These are phyloP conservation scores for Athripsodes cinereus DNA, from an alignment of 2,888 invertebrate genomes.

Conservation along the genomic window DNA sequence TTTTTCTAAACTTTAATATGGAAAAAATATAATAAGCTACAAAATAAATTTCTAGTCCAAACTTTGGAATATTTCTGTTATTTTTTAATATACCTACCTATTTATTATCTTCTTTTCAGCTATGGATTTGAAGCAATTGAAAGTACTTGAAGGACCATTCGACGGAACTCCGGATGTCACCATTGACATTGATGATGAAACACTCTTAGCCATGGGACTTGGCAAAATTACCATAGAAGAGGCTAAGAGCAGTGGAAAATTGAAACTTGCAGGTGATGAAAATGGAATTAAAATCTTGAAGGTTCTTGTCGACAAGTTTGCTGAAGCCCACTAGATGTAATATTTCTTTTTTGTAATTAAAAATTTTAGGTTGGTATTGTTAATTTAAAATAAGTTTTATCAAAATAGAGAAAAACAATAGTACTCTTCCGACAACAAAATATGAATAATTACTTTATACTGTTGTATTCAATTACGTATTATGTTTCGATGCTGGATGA, in stretches of 20 bases:
- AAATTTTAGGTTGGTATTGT: not conserved
- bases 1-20: no score
- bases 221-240: constrained; percentile 17
- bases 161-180: constrained; percentile 10
- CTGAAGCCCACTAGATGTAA: not conserved
- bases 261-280: constrained; percentile 15
- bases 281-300: constrained; percentile 12
- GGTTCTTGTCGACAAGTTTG: not conserved
- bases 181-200: constrained; percentile 20
- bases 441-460: no score
- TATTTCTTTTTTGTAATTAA: not conserved
- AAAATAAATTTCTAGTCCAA: no score
- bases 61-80: no score
- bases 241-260: constrained; percentile 10
- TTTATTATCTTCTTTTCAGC: constrained; percentile 10
- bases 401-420: no score
- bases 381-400: not conserved
- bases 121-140: constrained; percentile 20
- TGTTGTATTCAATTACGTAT: no score
- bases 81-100: no score
- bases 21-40: no score
- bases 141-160: constrained; percentile 19
- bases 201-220: constrained; percentile 5
- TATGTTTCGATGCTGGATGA: no score
- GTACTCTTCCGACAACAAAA: no score